Conservation (phyloP, 1,140 invertebrate species). For the Caenorhabditis remanei region DNA sequence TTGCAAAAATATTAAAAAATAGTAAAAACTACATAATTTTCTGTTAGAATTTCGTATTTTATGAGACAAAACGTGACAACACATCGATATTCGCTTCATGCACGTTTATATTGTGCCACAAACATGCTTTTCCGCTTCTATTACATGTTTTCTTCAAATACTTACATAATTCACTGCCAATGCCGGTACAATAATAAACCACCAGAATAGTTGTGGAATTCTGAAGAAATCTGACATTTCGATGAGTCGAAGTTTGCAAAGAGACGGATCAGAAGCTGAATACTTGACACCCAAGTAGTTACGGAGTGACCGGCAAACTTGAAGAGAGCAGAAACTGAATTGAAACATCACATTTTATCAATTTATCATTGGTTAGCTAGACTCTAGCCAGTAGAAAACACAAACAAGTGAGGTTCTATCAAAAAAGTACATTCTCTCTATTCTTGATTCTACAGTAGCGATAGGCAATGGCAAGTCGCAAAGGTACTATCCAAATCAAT, state of each 20-base stretch:
- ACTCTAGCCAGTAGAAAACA: conserved; percentile 1
- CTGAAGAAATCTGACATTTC: conserved; percentile 65
- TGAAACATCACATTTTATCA: conserved; percentile 40
- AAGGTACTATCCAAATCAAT: conserved; percentile 32
- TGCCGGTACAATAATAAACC: conserved; percentile 63
- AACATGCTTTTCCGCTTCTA: no score
- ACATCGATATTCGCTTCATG: no score
- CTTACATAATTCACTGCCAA: conserved; percentile 63
- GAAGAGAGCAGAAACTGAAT: conserved; percentile 44
- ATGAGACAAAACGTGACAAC: no score
- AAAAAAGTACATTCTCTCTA: not conserved
- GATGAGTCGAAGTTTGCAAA: not conserved
- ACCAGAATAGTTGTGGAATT: conserved; percentile 63
- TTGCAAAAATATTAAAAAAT: no score
- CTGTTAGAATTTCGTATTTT: no score
- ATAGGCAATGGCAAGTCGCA: no score
- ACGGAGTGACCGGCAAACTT: conserved; percentile 27
- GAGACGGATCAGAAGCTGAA: conserved; percentile 33
- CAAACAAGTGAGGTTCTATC: not conserved
- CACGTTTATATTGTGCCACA: no score
- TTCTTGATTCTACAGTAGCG: not conserved
- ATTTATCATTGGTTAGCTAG: conserved; percentile 3
- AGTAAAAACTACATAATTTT: no score
- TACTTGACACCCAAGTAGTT: conserved; percentile 59
- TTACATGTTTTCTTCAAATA: not conserved